Percentiles rank a stretch among this genome's conserved stretches.
Conservation (phyloP, 2,797 vertebrate genomes). For the Crax fasciolata region DNA sequence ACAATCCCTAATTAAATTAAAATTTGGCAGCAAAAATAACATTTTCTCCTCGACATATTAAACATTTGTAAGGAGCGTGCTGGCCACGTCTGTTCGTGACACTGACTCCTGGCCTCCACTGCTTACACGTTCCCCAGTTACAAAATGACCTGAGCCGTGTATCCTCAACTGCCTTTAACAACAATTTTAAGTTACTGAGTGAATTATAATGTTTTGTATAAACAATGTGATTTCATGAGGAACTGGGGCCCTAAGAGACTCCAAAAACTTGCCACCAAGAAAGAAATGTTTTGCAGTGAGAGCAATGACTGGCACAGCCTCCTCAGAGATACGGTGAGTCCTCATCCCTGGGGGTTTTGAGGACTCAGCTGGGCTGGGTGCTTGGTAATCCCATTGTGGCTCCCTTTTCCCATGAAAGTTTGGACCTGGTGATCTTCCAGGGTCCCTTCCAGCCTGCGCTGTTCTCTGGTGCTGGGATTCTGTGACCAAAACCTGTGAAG, state of each 20-base stretch:
- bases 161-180: neutral
- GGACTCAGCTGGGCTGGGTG: neutral
- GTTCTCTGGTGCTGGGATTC: neutral
- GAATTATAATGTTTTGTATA: neutral
- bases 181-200: neutral
- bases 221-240: neutral
- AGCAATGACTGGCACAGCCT: neutral
- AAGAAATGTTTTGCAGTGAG: neutral
- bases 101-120: neutral
- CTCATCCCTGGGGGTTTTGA: neutral
- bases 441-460: neutral
- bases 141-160: neutral
- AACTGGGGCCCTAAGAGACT: neutral
- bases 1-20: conserved; percentile 74
- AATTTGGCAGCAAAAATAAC: conserved; percentile 74
- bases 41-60: neutral
- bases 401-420: neutral
- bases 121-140: neutral
- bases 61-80: neutral
- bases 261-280: neutral
- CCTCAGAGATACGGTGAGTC: neutral
- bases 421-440: neutral
- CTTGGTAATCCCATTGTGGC: neutral
- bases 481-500: rapidly evolving
- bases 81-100: neutral